A percentile compares a stretch with the other conserved stretches of the same genome.
phyloP scores from a whole-genome alignment of 2,113 vertebrate species.

The Marmota flaviventris region DNA sequence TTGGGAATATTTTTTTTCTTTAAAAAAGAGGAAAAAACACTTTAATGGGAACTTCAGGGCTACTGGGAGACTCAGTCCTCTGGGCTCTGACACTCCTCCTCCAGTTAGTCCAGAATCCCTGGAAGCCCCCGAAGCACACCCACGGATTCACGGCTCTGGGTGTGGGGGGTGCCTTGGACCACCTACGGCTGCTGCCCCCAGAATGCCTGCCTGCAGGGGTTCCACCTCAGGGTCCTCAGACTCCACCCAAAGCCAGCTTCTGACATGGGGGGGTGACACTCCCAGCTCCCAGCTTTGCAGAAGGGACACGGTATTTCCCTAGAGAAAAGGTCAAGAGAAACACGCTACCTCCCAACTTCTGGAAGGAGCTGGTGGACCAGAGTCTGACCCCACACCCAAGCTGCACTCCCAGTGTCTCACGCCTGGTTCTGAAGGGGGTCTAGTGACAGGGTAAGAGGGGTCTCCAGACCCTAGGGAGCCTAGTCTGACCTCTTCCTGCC shows the following conservation, averaged over 20 bases:
- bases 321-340: not conserved
- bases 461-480: not conserved
- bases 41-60: conserved; percentile 86
- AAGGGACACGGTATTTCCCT: not conserved
- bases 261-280: not conserved
- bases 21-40: conserved; percentile 86
- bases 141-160: not conserved
- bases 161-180: not conserved
- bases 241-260: not conserved
- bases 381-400: not conserved
- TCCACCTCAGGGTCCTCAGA: not conserved
- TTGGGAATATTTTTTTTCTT: conserved; percentile 83
- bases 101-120: not conserved
- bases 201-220: not conserved
- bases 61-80: conserved; percentile 57
- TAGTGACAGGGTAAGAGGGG: not conserved
- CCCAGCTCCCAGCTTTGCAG: not conserved
- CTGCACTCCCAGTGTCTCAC: rapidly evolving
- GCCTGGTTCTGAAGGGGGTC: not conserved
- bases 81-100: conserved; percentile 27
- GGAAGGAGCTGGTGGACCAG: not conserved
- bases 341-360: not conserved
- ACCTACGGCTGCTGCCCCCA: not conserved
- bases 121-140: not conserved
- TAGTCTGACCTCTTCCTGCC: not conserved